phyloP scores from a whole-genome alignment of 2,797 vertebrate genomes.

The Dermochelys coriacea region DNA sequence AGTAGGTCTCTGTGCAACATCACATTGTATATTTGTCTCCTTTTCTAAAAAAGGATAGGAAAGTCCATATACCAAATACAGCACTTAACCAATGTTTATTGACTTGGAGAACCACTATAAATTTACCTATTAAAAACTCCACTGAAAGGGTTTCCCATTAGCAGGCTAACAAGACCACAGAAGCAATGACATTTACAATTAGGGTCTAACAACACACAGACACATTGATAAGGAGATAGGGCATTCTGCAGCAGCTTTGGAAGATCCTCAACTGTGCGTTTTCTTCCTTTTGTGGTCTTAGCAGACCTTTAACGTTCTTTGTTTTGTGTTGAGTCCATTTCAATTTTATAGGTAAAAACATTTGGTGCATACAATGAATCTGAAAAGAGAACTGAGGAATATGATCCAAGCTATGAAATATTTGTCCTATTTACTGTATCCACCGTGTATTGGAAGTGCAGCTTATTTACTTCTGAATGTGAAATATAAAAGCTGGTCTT shows the following conservation, averaged over 20 bases:
- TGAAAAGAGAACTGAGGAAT: slow-evolving; percentile 90
- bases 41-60: slow-evolving; percentile 4
- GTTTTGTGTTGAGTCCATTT: neutral
- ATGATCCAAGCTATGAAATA: slow-evolving; percentile 95
- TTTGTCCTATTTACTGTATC: slow-evolving; percentile 94
- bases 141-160: neutral
- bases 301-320: neutral
- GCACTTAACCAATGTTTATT: neutral
- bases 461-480: slow-evolving; percentile 93
- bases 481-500: slow-evolving; percentile 87
- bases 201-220: neutral
- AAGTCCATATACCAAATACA: neutral
- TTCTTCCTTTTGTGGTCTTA: neutral
- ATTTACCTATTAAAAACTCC: neutral
- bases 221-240: neutral
- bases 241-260: too few relatives aligned
- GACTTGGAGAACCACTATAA: neutral
- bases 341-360: neutral
- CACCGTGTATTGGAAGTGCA: slow-evolving; percentile 92
- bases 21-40: neutral
- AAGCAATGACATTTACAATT: neutral
- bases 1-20: too few relatives aligned
- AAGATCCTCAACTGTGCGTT: neutral
- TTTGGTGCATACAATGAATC: slow-evolving; percentile 84
- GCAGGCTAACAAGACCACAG: neutral